Evolutionary conservation across 2,797 vertebrate genomes (phyloP).

Genomic region (Lateolabrax maculatus): DNA sequence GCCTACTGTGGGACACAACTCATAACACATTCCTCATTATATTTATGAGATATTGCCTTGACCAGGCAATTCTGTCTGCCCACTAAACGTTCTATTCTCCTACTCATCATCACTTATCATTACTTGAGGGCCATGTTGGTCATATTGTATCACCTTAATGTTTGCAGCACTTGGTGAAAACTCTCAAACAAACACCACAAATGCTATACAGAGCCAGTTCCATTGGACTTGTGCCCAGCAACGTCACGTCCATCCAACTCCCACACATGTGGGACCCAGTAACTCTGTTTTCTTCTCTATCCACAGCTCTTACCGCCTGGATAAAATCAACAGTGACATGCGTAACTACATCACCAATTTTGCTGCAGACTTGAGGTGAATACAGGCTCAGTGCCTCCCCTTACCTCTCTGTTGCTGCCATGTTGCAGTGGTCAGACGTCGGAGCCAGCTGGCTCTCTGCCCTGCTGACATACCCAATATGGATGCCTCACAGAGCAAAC

Average conservation of each 20-base stretch:
- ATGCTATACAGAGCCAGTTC: conserved; percentile 47
- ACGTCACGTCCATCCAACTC: conserved; percentile 67
- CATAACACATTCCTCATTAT: conserved; percentile 47
- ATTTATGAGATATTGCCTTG: conserved; percentile 37
- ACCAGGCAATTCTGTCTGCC: conserved; percentile 18
- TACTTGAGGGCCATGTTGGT: conserved; percentile 42
- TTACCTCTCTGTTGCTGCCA: conserved; percentile 64
- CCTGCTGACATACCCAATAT: conserved; percentile 75
- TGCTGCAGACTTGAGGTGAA: conserved; percentile 90
- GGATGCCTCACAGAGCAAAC: conserved; percentile 64
- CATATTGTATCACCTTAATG: conserved; percentile 73
- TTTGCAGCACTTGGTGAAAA: conserved; percentile 77
- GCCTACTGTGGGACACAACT: conserved; percentile 10
- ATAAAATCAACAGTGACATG: conserved; percentile 90
- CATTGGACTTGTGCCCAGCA: conserved; percentile 50
- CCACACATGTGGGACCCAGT: conserved; percentile 70
- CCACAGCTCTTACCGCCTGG: conserved; percentile 89
- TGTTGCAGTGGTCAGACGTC: conserved; percentile 68
- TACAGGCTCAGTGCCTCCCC: conserved; percentile 68
- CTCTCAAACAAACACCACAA: conserved; percentile 73
- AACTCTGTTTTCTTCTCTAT: conserved; percentile 84
- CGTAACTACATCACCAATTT: conserved; percentile 91
- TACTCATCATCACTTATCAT: conserved; percentile 34
- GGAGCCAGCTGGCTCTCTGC: conserved; percentile 73
- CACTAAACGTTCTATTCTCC: conserved; percentile 28